Evolutionary conservation across 2,113 vertebrate species (phyloP), one percentile per base, ranked within the genome.

Genomic region (Grammomys dolichurus): DNA sequence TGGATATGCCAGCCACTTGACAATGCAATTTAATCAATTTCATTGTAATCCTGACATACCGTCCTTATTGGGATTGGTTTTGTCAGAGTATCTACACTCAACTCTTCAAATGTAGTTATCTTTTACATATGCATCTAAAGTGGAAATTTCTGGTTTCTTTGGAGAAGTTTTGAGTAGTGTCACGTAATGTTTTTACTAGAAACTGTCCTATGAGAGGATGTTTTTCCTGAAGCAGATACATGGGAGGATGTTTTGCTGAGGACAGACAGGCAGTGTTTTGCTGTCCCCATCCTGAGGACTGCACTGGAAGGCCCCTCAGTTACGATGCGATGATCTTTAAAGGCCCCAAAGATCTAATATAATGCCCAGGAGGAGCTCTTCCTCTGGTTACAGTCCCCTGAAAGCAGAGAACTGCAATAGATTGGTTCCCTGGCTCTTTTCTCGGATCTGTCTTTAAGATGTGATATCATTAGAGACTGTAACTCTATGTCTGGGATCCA

Each of bases 11-110:
- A 84, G 54, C 4, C 73, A 84, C 82, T 93, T 95, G 26, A 46
- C 91, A 93, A 58, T 88, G 46, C 54, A 76, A 22, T 76, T 89
- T 89, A 70, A 75, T 94, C 54, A 76, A 22, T 76, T 89, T 89
- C 70, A 75, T 94, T 94, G 36, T 73, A 81, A 63, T 90, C 81
- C 10, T 51, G n/a, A 77, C 40, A 11, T 31, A 60, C 3, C 8
- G 1, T 87, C 13, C 13, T 91, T 20, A 51, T 77, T 90, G 2
- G 26, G 31, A 94, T 80, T 96, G 9, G 9, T 94, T 96, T 95
- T 73, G 33, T 28, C 43, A 48, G 17, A 16, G 2, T 56, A 72
- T 33, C 43, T 31, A 56, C 48, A 95, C 16, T 56, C 19, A 72
- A 16, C 24, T 54, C 20, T 67, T 20, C 82, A 51, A 88, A 91